phyloP scores from a whole-genome alignment of 2,113 vertebrate species.

The Eulacestoma nigropectus region DNA sequence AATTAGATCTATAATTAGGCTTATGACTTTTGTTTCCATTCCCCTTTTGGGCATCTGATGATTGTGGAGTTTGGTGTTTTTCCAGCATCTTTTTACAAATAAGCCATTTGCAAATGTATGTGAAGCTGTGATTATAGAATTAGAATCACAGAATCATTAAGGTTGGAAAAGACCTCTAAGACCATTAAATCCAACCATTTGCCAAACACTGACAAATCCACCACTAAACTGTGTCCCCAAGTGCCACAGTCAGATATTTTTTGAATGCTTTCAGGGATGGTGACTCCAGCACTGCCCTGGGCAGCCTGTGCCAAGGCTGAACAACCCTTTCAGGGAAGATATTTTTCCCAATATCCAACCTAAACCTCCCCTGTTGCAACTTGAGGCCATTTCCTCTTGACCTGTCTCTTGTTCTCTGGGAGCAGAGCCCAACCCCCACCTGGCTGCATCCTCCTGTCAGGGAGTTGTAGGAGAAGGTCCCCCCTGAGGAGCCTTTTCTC shows the following conservation, averaged over 20 bases:
- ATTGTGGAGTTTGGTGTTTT: constrained; percentile 37
- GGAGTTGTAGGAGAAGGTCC: not conserved
- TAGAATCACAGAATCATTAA: not conserved
- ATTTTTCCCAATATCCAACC: not conserved
- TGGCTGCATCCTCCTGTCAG: not conserved
- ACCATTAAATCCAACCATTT: not conserved
- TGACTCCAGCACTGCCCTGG: not conserved
- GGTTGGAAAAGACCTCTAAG: not conserved
- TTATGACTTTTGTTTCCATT: constrained; percentile 16
- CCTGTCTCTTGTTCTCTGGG: not conserved
- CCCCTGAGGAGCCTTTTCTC: no score
- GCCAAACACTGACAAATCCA: not conserved
- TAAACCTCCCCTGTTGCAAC: not conserved
- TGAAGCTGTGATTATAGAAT: constrained; percentile 21
- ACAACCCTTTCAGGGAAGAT: not conserved
- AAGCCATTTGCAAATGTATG: not conserved
- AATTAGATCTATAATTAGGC: constrained; percentile 29
- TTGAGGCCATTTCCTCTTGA: not conserved
- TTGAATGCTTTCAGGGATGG: not conserved
- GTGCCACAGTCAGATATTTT: not conserved
- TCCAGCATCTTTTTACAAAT: constrained; percentile 51
- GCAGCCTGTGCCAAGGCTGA: not conserved
- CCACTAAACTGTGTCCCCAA: not conserved
- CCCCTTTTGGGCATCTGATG: constrained; percentile 38
- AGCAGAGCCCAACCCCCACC: not conserved